Evolutionary conservation across 2,113 vertebrate genomes (phyloP).

Genomic region (Oncorhynchus mykiss): DNA sequence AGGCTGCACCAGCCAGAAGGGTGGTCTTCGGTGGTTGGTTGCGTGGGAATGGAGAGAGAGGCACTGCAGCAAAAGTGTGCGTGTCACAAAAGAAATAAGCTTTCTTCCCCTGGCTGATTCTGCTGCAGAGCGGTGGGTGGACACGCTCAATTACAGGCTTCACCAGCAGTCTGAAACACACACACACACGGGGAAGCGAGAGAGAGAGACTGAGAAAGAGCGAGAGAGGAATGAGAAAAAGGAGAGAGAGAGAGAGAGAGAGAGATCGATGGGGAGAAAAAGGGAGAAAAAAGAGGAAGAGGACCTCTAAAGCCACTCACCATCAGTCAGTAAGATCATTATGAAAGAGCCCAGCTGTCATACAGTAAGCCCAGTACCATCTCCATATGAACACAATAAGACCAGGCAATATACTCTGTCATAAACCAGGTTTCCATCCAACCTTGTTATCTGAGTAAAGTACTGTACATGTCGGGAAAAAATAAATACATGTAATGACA

Average conservation of each 20-base stretch:
- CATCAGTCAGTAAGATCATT: not conserved
- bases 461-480: no score
- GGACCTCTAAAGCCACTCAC: not conserved
- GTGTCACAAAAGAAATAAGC: slow-evolving; percentile 53
- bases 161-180: slow-evolving; percentile 41
- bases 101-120: slow-evolving; percentile 44
- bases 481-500: no score
- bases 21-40: not conserved
- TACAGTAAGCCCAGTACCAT: not conserved
- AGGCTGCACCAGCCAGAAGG: not conserved
- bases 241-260: not conserved
- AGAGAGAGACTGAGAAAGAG: not conserved
- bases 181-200: slow-evolving; percentile 3
- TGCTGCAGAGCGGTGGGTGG: slow-evolving; percentile 67
- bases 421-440: no score
- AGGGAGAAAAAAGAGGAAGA: no score
- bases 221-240: not conserved
- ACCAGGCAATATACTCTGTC: no score
- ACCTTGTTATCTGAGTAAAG: no score
- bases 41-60: slow-evolving; percentile 4
- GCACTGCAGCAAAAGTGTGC: slow-evolving; percentile 16
- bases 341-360: not conserved
- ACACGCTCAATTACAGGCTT: slow-evolving; percentile 76
- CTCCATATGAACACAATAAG: no score
- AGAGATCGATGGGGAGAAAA: no score